These are phyloP conservation scores for Notodonta dromedarius DNA, from an alignment of 2,888 invertebrate genomes.

Conservation along the genomic window DNA sequence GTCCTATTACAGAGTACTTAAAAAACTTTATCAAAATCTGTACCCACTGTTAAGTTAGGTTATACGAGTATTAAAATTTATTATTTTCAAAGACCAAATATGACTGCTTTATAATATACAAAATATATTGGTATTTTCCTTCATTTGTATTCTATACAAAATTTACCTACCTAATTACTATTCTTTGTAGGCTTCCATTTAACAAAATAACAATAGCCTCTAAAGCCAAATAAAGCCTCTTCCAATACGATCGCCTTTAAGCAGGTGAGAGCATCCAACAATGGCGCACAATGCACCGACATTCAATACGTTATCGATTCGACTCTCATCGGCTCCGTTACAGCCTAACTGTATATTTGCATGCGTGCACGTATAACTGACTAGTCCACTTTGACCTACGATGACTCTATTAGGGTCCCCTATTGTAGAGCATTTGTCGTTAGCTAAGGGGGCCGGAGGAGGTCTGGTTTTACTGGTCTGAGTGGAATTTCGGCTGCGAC, in stretches of 20 bases:
- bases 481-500: constrained; percentile 77
- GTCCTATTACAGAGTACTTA: too few relatives aligned
- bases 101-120: too few relatives aligned
- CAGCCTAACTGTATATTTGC: constrained; percentile 82
- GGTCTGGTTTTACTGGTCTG: constrained; percentile 57
- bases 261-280: constrained; percentile 30
- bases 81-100: too few relatives aligned
- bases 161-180: too few relatives aligned
- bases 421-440: constrained; percentile 21
- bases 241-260: constrained; percentile 6
- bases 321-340: constrained; percentile 66
- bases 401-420: constrained; percentile 48
- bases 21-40: too few relatives aligned
- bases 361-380: constrained; percentile 76
- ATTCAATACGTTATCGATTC: constrained; percentile 71
- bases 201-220: neutral
- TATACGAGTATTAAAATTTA: too few relatives aligned
- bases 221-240: neutral
- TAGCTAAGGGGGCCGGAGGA: constrained; percentile 49
- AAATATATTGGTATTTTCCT: too few relatives aligned
- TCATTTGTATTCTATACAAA: too few relatives aligned
- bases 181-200: neutral
- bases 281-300: constrained; percentile 47
- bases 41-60: too few relatives aligned
- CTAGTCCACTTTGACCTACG: constrained; percentile 52